Conservation (phyloP, 2,113 vertebrate genomes). For the Hypanus sabinus region DNA sequence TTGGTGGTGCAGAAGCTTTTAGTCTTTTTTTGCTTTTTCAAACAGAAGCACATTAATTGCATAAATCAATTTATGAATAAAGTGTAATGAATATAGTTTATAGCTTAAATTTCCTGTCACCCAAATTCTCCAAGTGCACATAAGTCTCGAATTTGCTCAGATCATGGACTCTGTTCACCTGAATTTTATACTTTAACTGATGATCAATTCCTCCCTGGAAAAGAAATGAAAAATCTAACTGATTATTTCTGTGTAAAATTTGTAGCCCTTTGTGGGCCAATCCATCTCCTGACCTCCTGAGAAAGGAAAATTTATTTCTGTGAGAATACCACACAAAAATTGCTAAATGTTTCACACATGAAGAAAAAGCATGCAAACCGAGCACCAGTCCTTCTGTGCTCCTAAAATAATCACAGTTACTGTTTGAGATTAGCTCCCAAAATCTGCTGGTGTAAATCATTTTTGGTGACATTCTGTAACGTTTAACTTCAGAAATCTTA, state of each 20-base stretch:
- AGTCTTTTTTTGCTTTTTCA: background rate
- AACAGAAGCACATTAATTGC: background rate
- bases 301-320: slow-evolving; percentile 18
- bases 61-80: background rate
- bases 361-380: background rate
- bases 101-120: background rate
- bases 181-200: background rate
- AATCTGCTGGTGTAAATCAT: no score
- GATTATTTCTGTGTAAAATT: background rate
- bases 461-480: background rate
- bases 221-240: background rate
- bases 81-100: background rate
- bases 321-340: background rate
- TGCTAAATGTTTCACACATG: background rate
- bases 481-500: no score
- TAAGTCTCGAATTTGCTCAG: background rate
- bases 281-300: slow-evolving; percentile 14
- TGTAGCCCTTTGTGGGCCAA: background rate
- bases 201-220: background rate
- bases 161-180: background rate
- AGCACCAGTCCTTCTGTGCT: background rate
- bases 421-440: background rate
- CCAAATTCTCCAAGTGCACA: background rate
- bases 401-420: background rate
- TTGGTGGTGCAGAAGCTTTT: background rate